Base-by-base conservation (phyloP, 1,140 invertebrate species). In the Brachionus calyciflorus region DNA sequence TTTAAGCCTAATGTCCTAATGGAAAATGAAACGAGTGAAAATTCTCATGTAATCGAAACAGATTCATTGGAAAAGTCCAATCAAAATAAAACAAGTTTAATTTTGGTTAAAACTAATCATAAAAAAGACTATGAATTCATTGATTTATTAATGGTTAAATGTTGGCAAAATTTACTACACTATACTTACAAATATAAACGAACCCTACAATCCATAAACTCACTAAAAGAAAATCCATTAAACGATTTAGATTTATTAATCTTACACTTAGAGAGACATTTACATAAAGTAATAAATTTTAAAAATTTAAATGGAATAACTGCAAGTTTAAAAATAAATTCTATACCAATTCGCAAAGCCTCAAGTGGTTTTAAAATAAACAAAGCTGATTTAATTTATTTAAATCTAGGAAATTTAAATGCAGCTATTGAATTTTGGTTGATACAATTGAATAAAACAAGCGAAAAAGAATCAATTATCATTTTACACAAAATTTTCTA, bases 401-500 rank as follows among this genome's bases (percentile, higher is more conserved):
- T 65, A 1, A 65, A 65, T 33, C 80, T 81, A 78, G 82, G 82
- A 12, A 79, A 80, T 53, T 81, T 83, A 55, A 81, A 81, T 4
- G 53, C 79, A 55, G 83, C 83, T n/a, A 73, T 83, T 14, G 80
- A 81, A 65, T 80, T 80, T 4, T 84, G 83, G 83, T 80, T 79
- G 57, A 73, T 80, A 9, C 80, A 83, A 55, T 76, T 83, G 1
- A 79, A 79, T 17, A n/a, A n/a, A n/a, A n/a, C n/a, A n/a, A n/a
- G n/a, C n/a, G 81, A 78, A 33, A 40, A 76, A 10, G 78, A 78
- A 70, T 79, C 80, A 26, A 78, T 78, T 28, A 76, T 65, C 30
- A 73, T 82, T 46, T 76, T 82, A 6, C 82, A 83, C 55, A 80
- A 82, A n/a, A 79, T 83, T 4, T 79, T 84, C 24, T 84, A 82